Base-by-base conservation (phyloP, 2,888 invertebrate genomes). In the Trachelus troglodyta region DNA sequence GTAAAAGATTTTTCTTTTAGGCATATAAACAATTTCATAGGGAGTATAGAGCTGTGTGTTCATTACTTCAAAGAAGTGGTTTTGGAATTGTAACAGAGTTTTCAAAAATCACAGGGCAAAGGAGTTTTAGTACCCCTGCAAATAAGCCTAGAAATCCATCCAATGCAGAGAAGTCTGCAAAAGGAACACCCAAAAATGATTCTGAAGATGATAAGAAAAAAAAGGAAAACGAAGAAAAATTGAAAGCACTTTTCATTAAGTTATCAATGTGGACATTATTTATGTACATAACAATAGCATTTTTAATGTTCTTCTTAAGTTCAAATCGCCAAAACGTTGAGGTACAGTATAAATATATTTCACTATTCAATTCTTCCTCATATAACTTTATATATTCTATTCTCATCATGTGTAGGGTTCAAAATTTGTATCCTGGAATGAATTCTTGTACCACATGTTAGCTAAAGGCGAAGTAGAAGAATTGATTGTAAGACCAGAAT, bases 361-460 rank as follows among this genome's bases (percentile, higher is more conserved):
- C 9, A 23, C 9, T 56, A 56, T 23, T 56, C 1, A 56, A 56
- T 56, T 56, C 23, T 23, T 15, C 9, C 9, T 56, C 23, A 56
- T 2, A 23, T 9, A 56, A 23, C 56, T 23, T 56, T 34, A 71
- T 71, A 69, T 75, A 75, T 73, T 73, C 33, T 68, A 75, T 75
- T 75, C 11, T 68, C 30, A 75, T 69, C 12, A 1, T 31, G 23
- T 31, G 15, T 15, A 71, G 71, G 34, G 12, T 15, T 79, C 81
- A 0, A 80, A 75, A 69, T 84, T 82, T 76, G 96, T 98, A 2
- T 97, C 98, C 0, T 99, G 99, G 99, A 98, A 98, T 92, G 98
- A 99, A 92, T 99, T 99, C 93, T 95, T 98, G 0, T 96, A 98
- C 91, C 96, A 98, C 81, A 97, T 99, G 97, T 92, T 99, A 77